phyloP scores from a whole-genome alignment of 2,888 invertebrate genomes.

The Ferrisia virgata region DNA sequence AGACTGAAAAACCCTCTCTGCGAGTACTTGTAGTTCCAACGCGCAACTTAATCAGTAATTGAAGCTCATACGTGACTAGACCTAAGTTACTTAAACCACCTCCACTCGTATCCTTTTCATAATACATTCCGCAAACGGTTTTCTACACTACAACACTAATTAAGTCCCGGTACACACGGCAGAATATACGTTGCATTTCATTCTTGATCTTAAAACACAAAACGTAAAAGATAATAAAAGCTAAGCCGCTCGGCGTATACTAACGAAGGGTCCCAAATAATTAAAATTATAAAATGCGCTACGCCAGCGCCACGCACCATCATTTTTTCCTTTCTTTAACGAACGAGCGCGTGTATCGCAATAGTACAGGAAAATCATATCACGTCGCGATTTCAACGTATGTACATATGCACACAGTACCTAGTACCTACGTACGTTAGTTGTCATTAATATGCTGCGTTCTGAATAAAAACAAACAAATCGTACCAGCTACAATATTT shows the following conservation, averaged over 20 bases:
- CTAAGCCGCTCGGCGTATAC: neutral
- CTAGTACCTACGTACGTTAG: no score
- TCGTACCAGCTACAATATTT: neutral
- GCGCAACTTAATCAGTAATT: slow-evolving; percentile 43
- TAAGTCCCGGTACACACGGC: slow-evolving; percentile 33
- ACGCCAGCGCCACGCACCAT: neutral
- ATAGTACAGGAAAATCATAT: neutral
- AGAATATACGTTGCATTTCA: slow-evolving; percentile 25
- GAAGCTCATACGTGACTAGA: slow-evolving; percentile 43
- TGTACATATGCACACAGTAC: no score
- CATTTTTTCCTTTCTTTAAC: neutral
- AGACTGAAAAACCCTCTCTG: slow-evolving; percentile 24
- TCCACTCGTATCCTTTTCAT: slow-evolving; percentile 19
- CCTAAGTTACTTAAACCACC: slow-evolving; percentile 30
- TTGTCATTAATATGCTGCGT: neutral
- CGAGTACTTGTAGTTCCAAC: slow-evolving; percentile 34
- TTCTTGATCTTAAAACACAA: slow-evolving; percentile 21
- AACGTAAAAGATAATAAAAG: slow-evolving; percentile 36
- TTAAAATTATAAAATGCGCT: slow-evolving; percentile 18
- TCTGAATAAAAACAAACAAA: neutral
- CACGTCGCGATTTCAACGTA: neutral
- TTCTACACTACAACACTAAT: slow-evolving; percentile 34
- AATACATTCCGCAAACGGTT: slow-evolving; percentile 21
- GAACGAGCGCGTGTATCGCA: neutral
- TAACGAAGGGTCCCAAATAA: slow-evolving; percentile 34